Evolutionary conservation across 2,888 invertebrate species (phyloP).

Genomic region (Nomada fabriciana): DNA sequence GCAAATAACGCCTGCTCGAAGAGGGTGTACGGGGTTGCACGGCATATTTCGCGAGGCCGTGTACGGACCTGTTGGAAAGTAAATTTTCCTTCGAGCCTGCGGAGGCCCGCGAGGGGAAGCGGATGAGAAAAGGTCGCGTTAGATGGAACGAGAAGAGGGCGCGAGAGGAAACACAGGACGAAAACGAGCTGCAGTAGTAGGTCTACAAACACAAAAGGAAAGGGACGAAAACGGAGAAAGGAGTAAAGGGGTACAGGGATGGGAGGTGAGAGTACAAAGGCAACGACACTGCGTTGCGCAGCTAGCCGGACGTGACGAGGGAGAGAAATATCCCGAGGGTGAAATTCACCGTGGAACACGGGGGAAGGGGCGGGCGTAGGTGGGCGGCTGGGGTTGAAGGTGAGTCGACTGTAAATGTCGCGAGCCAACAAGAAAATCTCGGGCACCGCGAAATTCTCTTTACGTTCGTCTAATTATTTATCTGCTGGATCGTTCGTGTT

Average conservation of each 20-base stretch:
- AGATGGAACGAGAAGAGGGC: constrained; percentile 18
- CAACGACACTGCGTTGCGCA: constrained; percentile 68
- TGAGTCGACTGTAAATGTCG: constrained; percentile 15
- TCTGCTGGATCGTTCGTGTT: constrained; percentile 16
- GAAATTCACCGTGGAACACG: constrained; percentile 54
- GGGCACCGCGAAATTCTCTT: constrained; percentile 39
- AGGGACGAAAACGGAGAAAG: constrained; percentile 32
- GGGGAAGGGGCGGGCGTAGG: background rate
- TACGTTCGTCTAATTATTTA: constrained; percentile 50
- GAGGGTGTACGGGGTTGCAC: constrained; percentile 24
- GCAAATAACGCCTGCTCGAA: constrained; percentile 58
- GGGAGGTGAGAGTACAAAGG: constrained; percentile 60
- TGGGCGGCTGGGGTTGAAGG: constrained; percentile 22
- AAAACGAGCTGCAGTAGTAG: constrained; percentile 35
- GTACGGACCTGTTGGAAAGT: constrained; percentile 58
- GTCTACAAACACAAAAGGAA: constrained; percentile 55
- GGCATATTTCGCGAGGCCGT: constrained; percentile 64
- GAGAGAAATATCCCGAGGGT: constrained; percentile 71
- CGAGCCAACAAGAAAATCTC: constrained; percentile 49
- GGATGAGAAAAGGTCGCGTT: constrained; percentile 33
- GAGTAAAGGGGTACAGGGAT: constrained; percentile 6
- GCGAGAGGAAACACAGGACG: constrained; percentile 30
- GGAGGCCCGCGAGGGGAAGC: constrained; percentile 28
- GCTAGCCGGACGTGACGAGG: constrained; percentile 71
- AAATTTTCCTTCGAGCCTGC: constrained; percentile 47